Evolutionary conservation across 53 echinoderm and acorn worm genomes (phyloP).

Genomic region (Holothuria leucospilota): DNA sequence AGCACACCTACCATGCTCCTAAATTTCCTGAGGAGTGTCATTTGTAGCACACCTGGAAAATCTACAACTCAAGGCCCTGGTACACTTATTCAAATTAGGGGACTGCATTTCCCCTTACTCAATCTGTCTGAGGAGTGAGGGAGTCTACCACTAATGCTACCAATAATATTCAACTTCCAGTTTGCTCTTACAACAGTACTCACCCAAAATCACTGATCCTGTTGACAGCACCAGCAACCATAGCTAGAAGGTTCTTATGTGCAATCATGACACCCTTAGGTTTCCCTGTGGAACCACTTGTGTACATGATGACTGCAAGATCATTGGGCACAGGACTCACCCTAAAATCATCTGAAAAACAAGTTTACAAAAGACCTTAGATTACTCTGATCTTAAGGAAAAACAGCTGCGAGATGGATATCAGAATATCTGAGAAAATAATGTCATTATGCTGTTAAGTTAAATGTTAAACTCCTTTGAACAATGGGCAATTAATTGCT

Average conservation of each 20-base stretch:
- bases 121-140: no score
- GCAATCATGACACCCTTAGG: conserved; percentile 94
- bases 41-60: no score
- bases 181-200: neutral
- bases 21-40: no score
- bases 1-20: no score
- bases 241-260: conserved; percentile 77
- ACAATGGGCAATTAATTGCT: no score
- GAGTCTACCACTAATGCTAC: no score
- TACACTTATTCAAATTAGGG: no score
- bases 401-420: neutral
- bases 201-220: conserved; percentile 80
- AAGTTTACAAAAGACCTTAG: neutral
- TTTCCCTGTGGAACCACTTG: conserved; percentile 87
- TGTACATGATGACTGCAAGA: conserved; percentile 91
- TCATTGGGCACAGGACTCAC: conserved; percentile 65
- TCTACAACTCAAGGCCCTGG: no score
- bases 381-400: neutral
- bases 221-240: conserved; percentile 72
- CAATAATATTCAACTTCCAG: no score
- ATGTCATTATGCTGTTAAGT: neutral
- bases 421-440: neutral
- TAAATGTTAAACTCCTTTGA: no score
- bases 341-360: conserved; percentile 61
- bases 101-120: no score